Evolutionary conservation across 2,113 vertebrate species (phyloP).

Genomic region (Clarias gariepinus): DNA sequence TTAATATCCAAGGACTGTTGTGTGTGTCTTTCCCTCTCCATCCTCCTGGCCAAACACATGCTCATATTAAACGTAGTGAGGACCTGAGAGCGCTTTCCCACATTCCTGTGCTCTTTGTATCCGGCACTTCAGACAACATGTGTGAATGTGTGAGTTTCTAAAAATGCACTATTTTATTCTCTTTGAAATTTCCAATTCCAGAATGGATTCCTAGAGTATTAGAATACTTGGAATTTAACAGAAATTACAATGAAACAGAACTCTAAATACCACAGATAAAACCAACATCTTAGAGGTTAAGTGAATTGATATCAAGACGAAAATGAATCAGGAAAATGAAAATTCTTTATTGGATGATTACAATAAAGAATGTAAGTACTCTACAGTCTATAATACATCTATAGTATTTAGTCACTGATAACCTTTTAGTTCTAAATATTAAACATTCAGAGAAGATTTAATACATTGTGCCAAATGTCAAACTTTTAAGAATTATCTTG

Average conservation of each 20-base stretch:
- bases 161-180: neutral
- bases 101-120: constrained; percentile 85
- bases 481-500: neutral
- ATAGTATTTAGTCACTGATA: neutral
- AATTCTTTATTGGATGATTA: neutral
- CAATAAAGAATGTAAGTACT: neutral
- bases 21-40: constrained; percentile 91
- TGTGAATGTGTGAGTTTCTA: constrained; percentile 79
- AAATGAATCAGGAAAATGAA: neutral
- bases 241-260: neutral
- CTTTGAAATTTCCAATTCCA: neutral
- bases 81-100: constrained; percentile 76
- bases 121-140: constrained; percentile 88
- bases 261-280: neutral
- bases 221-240: neutral
- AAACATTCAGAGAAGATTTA: neutral
- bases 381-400: neutral
- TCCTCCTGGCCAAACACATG: constrained; percentile 78
- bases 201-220: neutral
- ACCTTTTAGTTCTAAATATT: neutral
- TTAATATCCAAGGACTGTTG: constrained; percentile 79
- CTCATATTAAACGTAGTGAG: constrained; percentile 79
- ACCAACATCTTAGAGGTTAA: neutral
- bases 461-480: neutral
- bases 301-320: neutral